phyloP scores from a whole-genome alignment of 2,113 vertebrate genomes.

The Columba janthina region DNA sequence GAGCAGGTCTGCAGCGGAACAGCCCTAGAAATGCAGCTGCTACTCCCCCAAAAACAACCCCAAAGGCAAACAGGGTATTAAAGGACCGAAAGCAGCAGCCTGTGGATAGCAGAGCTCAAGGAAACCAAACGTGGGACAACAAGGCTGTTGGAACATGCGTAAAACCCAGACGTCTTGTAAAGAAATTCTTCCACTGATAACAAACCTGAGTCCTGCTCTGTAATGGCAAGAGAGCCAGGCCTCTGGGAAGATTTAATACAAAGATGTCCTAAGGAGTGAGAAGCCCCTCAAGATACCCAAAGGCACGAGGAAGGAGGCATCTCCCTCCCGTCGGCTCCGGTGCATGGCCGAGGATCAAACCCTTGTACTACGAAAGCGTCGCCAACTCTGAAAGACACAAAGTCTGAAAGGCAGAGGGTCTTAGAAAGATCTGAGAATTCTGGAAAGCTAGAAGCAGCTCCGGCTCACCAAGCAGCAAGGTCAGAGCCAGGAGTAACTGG shows the following conservation, averaged over 20 bases:
- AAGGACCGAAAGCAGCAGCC: not conserved
- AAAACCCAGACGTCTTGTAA: fast-evolving
- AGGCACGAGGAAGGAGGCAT: not conserved
- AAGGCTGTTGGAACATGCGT: fast-evolving
- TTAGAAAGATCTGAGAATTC: not conserved
- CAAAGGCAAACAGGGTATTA: not conserved
- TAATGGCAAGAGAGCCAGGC: not conserved
- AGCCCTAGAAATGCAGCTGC: not conserved
- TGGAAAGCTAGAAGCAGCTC: not conserved
- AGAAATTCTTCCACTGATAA: not conserved
- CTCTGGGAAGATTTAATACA: not conserved
- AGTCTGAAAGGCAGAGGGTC: not conserved
- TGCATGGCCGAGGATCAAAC: not conserved
- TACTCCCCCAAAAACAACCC: not conserved
- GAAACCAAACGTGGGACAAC: not conserved
- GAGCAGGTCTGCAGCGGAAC: not conserved
- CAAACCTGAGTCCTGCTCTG: not conserved
- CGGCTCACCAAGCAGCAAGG: not conserved
- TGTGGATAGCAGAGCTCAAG: not conserved
- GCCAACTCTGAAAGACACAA: not conserved
- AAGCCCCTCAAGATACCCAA: not conserved
- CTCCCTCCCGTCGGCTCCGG: fast-evolving
- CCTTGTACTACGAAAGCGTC: fast-evolving
- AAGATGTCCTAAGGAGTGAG: not conserved
- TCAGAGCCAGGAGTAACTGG: not conserved